A percentile compares a stretch with the other conserved stretches of the same genome.
Evolutionary conservation across 1,140 invertebrate species (phyloP).

Genomic region (Eumeta japonica): DNA sequence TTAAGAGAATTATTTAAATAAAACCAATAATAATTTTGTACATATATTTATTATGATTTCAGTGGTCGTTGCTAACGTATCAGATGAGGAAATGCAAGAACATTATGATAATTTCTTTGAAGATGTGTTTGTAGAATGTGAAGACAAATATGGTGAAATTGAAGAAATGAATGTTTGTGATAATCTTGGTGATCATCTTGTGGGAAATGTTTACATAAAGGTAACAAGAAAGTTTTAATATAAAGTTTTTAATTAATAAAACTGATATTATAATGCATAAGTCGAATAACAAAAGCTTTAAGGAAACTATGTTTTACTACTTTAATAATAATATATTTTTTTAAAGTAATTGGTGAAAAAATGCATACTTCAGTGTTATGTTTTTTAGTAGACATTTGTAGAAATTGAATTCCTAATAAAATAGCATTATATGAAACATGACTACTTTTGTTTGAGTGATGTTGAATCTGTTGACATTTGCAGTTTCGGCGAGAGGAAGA

Average conservation of each 20-base stretch:
- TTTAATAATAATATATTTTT: constrained; percentile 1
- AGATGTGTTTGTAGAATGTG: constrained; percentile 97
- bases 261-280: no score
- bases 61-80: constrained; percentile 82
- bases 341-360: no score
- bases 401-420: no score
- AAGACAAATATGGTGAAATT: constrained; percentile 98
- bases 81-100: constrained; percentile 97
- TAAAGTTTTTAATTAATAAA: background rate
- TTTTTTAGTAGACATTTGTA: no score
- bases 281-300: no score
- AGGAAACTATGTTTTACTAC: background rate
- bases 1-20: constrained; percentile 1
- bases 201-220: constrained; percentile 98
- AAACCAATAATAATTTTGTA: constrained; percentile 1
- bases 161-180: constrained; percentile 99
- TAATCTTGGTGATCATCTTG: constrained; percentile 96
- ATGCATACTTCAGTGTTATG: no score
- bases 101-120: constrained; percentile 99
- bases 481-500: constrained; percentile 98
- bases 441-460: no score
- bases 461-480: no score
- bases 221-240: no score
- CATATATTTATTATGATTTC: constrained; percentile 8
- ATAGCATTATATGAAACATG: no score